Evolutionary conservation across 2,113 vertebrate genomes (phyloP).

Genomic region (Echinops telfairi): DNA sequence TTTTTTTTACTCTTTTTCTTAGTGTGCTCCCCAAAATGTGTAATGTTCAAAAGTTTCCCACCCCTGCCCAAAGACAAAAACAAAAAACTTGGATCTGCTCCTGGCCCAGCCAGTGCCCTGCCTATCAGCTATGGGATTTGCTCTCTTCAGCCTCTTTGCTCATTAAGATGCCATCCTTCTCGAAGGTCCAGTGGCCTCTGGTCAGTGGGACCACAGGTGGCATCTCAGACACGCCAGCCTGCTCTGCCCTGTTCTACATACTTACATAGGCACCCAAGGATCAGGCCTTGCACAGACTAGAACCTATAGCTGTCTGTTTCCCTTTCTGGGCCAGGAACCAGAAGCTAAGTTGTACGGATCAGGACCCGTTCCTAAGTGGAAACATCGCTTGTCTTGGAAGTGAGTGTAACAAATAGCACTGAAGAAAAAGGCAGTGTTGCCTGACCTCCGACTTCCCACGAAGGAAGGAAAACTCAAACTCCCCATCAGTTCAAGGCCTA

Average conservation of each 20-base stretch:
- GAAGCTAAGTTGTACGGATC: fast-evolving
- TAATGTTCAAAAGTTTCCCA: background rate
- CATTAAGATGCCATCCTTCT: background rate
- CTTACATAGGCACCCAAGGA: fast-evolving
- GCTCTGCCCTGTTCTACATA: background rate
- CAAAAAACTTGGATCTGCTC: background rate
- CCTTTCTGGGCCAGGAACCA: background rate
- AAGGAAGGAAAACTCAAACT: background rate
- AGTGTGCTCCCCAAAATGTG: background rate
- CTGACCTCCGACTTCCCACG: too few relatives aligned
- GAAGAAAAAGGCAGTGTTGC: background rate
- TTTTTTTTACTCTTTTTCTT: background rate
- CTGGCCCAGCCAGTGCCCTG: background rate
- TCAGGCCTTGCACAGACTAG: too few relatives aligned
- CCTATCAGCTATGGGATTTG: background rate
- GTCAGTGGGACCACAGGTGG: too few relatives aligned
- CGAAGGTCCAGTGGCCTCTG: too few relatives aligned
- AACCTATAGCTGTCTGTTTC: background rate
- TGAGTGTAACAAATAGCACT: too few relatives aligned
- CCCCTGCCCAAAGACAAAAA: too few relatives aligned
- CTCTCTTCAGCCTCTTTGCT: background rate
- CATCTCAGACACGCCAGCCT: too few relatives aligned
- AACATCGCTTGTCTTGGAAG: fast-evolving
- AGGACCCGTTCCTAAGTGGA: background rate
- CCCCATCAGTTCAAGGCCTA: too few relatives aligned